Evolutionary conservation across 2,888 invertebrate genomes (phyloP).

Genomic region (Augochlorella aurata): DNA sequence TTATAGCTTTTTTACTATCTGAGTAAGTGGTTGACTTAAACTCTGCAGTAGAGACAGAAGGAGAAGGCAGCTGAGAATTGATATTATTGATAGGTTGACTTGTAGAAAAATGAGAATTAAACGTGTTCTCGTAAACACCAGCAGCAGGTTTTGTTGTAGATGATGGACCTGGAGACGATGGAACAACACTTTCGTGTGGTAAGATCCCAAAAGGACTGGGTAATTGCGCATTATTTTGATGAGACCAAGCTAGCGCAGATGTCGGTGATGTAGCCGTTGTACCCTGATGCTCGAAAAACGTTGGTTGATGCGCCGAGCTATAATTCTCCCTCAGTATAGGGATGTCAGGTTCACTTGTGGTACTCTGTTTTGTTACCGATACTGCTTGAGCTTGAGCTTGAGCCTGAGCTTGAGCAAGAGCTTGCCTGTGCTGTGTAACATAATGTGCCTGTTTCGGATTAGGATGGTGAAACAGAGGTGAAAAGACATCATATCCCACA

Average conservation of each 20-base stretch:
- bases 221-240: slow-evolving; percentile 87
- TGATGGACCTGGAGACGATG: slow-evolving; percentile 84
- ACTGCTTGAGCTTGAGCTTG: slow-evolving; percentile 82
- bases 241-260: slow-evolving; percentile 86
- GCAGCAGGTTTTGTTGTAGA: slow-evolving; percentile 84
- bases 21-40: slow-evolving; percentile 73
- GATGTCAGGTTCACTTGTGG: slow-evolving; percentile 84
- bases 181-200: slow-evolving; percentile 90
- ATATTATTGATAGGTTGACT: slow-evolving; percentile 87
- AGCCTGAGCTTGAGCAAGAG: slow-evolving; percentile 85
- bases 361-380: slow-evolving; percentile 76
- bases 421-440: slow-evolving; percentile 88
- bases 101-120: slow-evolving; percentile 88
- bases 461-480: slow-evolving; percentile 90
- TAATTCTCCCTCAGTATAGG: slow-evolving; percentile 85
- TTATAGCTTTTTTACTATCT: slow-evolving; percentile 83
- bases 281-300: slow-evolving; percentile 87
- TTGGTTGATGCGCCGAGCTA: slow-evolving; percentile 84
- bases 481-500: slow-evolving; percentile 92
- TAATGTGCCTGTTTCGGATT: slow-evolving; percentile 89
- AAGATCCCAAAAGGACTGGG: slow-evolving; percentile 90
- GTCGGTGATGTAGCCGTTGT: slow-evolving; percentile 82
- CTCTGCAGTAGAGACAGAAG: slow-evolving; percentile 78
- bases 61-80: slow-evolving; percentile 85
- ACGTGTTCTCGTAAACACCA: slow-evolving; percentile 85